Evolutionary conservation across 2,888 invertebrate species (phyloP), one percentile per base, ranked within the genome.

Genomic region (Melieria crassipennis): DNA sequence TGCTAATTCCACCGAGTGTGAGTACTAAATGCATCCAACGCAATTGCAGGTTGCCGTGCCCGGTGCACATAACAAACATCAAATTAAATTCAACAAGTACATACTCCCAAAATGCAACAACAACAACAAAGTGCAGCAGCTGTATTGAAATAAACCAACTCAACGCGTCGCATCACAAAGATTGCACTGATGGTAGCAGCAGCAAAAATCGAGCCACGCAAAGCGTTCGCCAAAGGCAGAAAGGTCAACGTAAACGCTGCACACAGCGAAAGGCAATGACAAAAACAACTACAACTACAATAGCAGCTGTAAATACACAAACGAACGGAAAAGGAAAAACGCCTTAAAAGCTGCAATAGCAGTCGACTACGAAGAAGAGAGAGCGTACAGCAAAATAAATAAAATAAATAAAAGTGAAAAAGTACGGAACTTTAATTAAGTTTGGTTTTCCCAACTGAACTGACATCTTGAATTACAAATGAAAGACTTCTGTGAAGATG

Each of bases 381-480:
- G 45, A 9, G 11, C n/a, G 43, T 43, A 9, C 9, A 7, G 7
- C 10, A 9, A 61, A 5, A 43, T 62, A 43, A 63, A 63, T 62
- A 43, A 63, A 63, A 10, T 16, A 48, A 70, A 62, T 13, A 64
- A 67, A 64, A 57, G 45, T 56, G 30, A 65, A 16, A 70, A 13
- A 45, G 56, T 45, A 66, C 50, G 16, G 63, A 82, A 83, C 83
- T 82, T 82, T 82, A 83, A 83, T 82, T 83, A 83, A 83, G 82
- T 82, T 82, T 82, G 80, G 80, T 81, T 81, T 79, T 81, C 82
- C 80, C 83, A 82, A 78, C 81, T 82, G 83, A 63, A 82, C 82
- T 83, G 82, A 82, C 83, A 83, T 81, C 82, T 82, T 80, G 82
- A 83, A 82, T 81, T 82, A 80, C 81, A 83, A 80, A 82, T 79